A percentile compares a stretch with the other conserved stretches of the same genome.
Conservation (phyloP, 2,888 invertebrate species). For the Caenorhabditis plicata region DNA sequence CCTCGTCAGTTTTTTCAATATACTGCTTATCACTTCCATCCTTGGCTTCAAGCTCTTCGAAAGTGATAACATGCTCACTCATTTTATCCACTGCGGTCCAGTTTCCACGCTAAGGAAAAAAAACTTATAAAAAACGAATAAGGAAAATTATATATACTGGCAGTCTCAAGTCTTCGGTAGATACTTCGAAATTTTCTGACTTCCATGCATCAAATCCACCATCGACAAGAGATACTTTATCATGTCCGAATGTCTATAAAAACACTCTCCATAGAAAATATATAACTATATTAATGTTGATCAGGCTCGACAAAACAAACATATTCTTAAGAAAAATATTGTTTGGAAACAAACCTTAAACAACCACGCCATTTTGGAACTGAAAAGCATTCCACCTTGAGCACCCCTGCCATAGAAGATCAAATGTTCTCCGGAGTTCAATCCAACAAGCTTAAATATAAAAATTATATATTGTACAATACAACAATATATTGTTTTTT, state of each 20-base stretch:
- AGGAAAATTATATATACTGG: constrained; percentile 2
- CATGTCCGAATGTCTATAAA: constrained; percentile 54
- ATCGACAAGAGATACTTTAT: constrained; percentile 51
- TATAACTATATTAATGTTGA: neutral
- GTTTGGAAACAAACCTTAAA: constrained; percentile 51
- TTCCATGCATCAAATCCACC: constrained; percentile 56
- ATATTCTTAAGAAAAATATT: too few species aligned
- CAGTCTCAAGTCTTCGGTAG: constrained; percentile 27
- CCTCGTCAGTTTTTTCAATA: constrained; percentile 36
- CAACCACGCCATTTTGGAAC: constrained; percentile 52
- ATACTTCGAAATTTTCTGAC: constrained; percentile 31
- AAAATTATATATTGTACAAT: neutral
- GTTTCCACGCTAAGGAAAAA: constrained; percentile 31
- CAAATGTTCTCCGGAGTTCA: constrained; percentile 52
- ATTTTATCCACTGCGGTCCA: constrained; percentile 37
- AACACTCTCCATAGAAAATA: neutral
- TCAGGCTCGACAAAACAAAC: too few species aligned
- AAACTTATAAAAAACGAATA: neutral
- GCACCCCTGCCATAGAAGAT: constrained; percentile 55
- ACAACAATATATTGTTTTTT: neutral
- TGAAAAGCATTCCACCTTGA: constrained; percentile 56
- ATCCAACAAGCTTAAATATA: constrained; percentile 36
- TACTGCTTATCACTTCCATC: constrained; percentile 27
- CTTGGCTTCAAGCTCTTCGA: constrained; percentile 47
- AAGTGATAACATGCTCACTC: constrained; percentile 35